Base-by-base conservation (phyloP, 2,113 vertebrate genomes). In the Dicentrarchus labrax region DNA sequence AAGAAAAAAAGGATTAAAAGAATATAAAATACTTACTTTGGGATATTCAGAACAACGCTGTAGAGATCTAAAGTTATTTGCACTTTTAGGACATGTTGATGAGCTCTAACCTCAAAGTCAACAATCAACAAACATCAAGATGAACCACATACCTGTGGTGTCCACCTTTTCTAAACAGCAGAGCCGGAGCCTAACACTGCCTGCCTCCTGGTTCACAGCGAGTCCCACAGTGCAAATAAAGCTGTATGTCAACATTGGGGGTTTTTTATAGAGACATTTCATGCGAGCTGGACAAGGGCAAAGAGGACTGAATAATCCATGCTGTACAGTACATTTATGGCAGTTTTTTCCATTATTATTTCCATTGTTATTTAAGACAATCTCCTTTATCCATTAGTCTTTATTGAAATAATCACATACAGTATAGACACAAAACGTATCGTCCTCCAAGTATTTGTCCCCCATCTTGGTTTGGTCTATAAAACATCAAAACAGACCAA, bases 191-290 rank as follows among this genome's bases (percentile, higher is more conserved):
- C 47, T 0, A 60, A 15, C 8, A 4, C 8, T 11, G n/a, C 62
- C 45, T 7, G 30, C 24, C 51, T 68, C 72, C 43, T 70, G 30
- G 51, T 80, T 71, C 50, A 84, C 72, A 41, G 50, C 1, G 6
- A 78, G 45, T 59, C 78, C 61, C 54, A 80, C 67, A 72, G 38
- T 43, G 21, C 64, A 87, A 84, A 89, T 21, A 85, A 47, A 60
- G 30, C 48, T 43, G 4, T 59, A 0, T 22, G 79, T 82, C 76
- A 81, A 72, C 59, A 78, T 2, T 17, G 41, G 24, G 22, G 11
- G 43, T 54, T 69, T 59, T 12, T 39, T 8, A 36, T 12, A 16
- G 30, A 62, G 19, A 43, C 11, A 13, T 61, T 53, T 36, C 4
- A 51, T 39, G 9, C 15, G 57, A 61, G 22, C 17, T 7, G 36